Percentiles rank a stretch among this genome's conserved stretches.
Conservation (phyloP, 2,113 vertebrate genomes). For the Urocynchramus pylzowi region DNA sequence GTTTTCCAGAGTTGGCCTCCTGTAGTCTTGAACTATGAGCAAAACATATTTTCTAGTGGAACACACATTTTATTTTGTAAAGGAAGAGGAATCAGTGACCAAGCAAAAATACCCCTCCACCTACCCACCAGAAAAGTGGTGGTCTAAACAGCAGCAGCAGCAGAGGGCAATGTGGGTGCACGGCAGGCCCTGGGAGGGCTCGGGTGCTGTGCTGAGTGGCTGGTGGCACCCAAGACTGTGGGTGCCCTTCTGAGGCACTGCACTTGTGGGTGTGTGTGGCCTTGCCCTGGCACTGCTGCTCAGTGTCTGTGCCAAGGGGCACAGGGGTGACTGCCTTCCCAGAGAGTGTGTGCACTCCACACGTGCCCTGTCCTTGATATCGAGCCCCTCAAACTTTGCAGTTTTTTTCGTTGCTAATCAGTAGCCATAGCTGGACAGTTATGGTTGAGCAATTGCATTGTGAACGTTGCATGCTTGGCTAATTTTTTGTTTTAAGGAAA, state of each 20-base stretch:
- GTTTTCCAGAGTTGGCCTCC: not conserved
- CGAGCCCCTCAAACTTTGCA: not conserved
- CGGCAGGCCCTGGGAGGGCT: not conserved
- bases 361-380: fast-evolving
- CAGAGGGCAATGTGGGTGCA: not conserved
- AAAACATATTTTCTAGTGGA: not conserved
- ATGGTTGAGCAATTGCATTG: not conserved
- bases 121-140: not conserved
- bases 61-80: not conserved
- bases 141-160: fast-evolving
- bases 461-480: not conserved
- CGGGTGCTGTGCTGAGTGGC: fast-evolving
- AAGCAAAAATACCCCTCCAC: no score
- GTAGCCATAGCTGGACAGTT: not conserved
- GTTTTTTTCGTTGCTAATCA: not conserved
- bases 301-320: not conserved
- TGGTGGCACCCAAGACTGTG: fast-evolving
- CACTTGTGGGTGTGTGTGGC: fast-evolving
- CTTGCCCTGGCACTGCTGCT: fast-evolving
- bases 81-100: not conserved
- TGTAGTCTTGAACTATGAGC: not conserved
- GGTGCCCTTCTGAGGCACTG: not conserved
- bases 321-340: not conserved
- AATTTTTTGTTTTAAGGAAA: not conserved
- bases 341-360: fast-evolving